Evolutionary conservation across 2,888 invertebrate species (phyloP).

Genomic region (Pollenia griseotomentosa): DNA sequence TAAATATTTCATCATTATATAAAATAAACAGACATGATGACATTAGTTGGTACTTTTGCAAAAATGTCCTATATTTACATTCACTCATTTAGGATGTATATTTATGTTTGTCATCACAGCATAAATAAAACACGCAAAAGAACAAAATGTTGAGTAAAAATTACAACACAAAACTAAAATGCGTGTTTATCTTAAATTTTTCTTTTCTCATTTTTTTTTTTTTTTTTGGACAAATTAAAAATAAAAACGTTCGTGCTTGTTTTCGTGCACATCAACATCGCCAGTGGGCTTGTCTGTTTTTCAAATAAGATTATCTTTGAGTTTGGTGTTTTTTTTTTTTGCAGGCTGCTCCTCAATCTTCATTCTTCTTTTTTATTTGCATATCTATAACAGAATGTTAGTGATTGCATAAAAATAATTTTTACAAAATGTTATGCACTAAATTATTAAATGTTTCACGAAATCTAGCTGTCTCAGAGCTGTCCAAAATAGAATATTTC

Average conservation of each 20-base stretch:
- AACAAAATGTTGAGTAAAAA: constrained; percentile 6
- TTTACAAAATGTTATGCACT: too few relatives aligned
- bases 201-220: neutral
- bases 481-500: too few relatives aligned
- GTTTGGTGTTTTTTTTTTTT: neutral
- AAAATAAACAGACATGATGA: constrained; percentile 20
- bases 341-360: neutral
- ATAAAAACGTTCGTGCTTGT: constrained; percentile 1
- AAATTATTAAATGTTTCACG: too few relatives aligned
- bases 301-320: neutral
- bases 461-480: too few relatives aligned
- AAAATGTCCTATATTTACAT: neutral
- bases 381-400: too few relatives aligned
- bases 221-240: neutral
- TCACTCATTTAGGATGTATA: neutral
- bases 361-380: too few relatives aligned
- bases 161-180: neutral
- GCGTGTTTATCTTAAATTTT: constrained; percentile 20
- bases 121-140: neutral
- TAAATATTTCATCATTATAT: constrained; percentile 28
- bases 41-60: constrained; percentile 28
- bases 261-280: neutral
- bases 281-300: neutral
- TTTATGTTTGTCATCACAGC: neutral
- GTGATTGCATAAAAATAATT: too few relatives aligned